phyloP scores from a whole-genome alignment of 1,140 invertebrate genomes.

The Leptopilina boulardi region DNA sequence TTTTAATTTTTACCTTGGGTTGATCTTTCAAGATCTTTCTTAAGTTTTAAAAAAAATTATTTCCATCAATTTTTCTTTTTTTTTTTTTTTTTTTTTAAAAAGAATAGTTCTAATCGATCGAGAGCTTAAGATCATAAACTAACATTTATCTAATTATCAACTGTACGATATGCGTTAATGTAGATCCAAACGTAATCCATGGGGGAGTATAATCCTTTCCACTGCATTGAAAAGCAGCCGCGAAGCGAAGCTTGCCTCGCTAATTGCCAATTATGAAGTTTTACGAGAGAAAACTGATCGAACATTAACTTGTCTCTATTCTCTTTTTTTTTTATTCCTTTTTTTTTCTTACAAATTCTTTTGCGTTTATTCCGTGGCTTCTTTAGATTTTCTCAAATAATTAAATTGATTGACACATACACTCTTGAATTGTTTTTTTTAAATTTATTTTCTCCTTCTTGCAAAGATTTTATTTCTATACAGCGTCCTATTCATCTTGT shows the following conservation, averaged over 20 bases:
- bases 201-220: not conserved
- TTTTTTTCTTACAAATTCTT: not conserved
- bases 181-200: constrained; percentile 4
- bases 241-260: constrained; percentile 4
- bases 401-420: constrained; percentile 18
- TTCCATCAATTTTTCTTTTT: not conserved
- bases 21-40: not conserved
- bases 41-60: not conserved
- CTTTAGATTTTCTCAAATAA: constrained; percentile 1
- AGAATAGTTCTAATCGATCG: not conserved
- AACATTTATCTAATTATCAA: constrained; percentile 14
- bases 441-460: not conserved
- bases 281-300: constrained; percentile 9
- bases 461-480: not conserved
- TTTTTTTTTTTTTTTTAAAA: not conserved
- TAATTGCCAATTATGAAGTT: constrained; percentile 5
- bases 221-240: constrained; percentile 15
- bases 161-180: constrained; percentile 15
- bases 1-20: constrained; percentile 1
- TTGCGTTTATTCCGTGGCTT: not conserved
- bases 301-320: not conserved
- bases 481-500: constrained; percentile 15
- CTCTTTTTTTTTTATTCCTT: not conserved
- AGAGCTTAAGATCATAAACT: constrained; percentile 8
- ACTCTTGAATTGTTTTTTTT: not conserved